phyloP scores from a whole-genome alignment of 2,888 invertebrate species.

The Caenorhabditis imperialis region DNA sequence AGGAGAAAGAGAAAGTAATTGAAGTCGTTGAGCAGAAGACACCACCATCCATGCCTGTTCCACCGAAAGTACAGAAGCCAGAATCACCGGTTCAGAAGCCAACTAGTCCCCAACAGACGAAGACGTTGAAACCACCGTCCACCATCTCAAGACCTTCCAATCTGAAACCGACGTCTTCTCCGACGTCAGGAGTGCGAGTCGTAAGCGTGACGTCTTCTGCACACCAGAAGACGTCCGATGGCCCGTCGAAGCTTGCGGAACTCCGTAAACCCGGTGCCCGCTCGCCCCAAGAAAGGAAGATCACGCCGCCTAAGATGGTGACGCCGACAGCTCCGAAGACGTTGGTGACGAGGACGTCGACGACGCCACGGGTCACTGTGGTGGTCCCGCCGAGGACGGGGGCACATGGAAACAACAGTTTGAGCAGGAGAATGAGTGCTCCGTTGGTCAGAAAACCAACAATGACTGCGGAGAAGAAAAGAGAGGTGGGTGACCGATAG shows the following conservation, averaged over 20 bases:
- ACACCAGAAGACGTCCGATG: background rate
- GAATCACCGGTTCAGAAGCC: too few species aligned
- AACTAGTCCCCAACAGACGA: background rate
- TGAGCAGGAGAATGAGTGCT: conserved; percentile 38
- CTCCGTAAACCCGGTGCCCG: conserved; percentile 22
- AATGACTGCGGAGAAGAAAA: conserved; percentile 43
- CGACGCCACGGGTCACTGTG: conserved; percentile 23
- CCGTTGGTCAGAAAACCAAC: conserved; percentile 43
- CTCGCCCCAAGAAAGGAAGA: background rate
- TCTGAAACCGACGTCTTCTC: background rate
- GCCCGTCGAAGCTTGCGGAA: conserved; percentile 26
- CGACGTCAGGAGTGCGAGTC: conserved; percentile 19
- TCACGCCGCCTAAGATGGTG: conserved; percentile 2
- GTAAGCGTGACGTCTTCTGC: conserved; percentile 28
- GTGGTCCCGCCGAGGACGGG: conserved; percentile 1
- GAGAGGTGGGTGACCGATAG: conserved; percentile 24
- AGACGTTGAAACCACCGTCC: conserved; percentile 6
- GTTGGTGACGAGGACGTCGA: too few species aligned
- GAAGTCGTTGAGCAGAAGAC: background rate
- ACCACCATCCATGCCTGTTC: too few species aligned
- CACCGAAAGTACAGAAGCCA: too few species aligned
- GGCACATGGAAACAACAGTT: conserved; percentile 3
- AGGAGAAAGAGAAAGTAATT: conserved; percentile 16
- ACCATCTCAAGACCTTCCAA: background rate
- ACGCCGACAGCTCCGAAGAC: background rate